These are phyloP conservation scores for Acholoe squamosa DNA, from an alignment of 2,888 invertebrate species.

Conservation along the genomic window DNA sequence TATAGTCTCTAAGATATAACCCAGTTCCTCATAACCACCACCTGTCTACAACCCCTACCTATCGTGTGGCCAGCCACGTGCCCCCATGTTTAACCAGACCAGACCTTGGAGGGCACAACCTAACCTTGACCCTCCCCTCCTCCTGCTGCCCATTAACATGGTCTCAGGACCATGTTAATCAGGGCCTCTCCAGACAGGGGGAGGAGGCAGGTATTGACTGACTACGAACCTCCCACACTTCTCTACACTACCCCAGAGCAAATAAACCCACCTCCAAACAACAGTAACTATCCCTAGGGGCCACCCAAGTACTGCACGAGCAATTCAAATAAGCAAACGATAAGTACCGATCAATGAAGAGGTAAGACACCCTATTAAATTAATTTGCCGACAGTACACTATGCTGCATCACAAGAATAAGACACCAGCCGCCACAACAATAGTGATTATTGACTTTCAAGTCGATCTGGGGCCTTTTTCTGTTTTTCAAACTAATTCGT, in stretches of 20 bases:
- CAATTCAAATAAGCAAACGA: too few relatives aligned
- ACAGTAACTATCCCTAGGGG: not conserved
- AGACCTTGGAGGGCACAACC: not conserved
- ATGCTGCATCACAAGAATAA: too few relatives aligned
- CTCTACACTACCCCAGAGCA: not conserved
- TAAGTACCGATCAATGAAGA: too few relatives aligned
- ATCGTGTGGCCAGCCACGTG: not conserved
- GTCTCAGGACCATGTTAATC: not conserved
- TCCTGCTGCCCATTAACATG: too few relatives aligned
- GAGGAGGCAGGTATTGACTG: not conserved
- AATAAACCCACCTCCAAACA: slow-evolving; percentile 18
- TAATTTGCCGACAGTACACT: too few relatives aligned
- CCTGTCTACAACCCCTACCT: not conserved
- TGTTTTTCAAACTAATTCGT: too few relatives aligned
- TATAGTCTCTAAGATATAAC: too few relatives aligned
- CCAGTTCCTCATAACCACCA: not conserved
- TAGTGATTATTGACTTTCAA: too few relatives aligned
- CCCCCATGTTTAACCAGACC: slow-evolving; percentile 2
- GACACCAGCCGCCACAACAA: too few relatives aligned
- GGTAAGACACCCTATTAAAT: too few relatives aligned
- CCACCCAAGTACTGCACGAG: not conserved
- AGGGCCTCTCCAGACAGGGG: not conserved
- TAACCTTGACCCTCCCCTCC: not conserved
- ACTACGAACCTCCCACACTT: not conserved
- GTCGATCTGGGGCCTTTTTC: too few relatives aligned